Base-by-base conservation (phyloP, 2,888 invertebrate genomes). In the Lamproptera curius region DNA sequence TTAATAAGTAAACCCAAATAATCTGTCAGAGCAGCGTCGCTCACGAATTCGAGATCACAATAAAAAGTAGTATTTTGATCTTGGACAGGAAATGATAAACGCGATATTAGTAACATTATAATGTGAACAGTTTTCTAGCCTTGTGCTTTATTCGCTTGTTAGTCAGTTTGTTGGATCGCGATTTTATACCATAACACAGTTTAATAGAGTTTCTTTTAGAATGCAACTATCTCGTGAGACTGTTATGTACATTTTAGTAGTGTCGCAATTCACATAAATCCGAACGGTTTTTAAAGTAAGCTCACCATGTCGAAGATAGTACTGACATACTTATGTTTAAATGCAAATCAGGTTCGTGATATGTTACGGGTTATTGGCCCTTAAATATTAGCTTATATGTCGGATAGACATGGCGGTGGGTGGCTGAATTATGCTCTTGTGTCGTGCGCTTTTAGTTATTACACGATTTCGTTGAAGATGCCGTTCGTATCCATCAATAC, bases 91-190 rank as follows among this genome's bases (percentile, higher is more conserved):
- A 70, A 55, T 53, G 50, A 50, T 47, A 43, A 50, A 47, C 31
- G 47, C 35, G 36, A 55, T 57, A 56, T 59, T 52, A 58, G 47
- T 6, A 37, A 42, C 58, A 66, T 72, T 68, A 67, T 63, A 65
- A 69, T 67, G 63, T 59, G 64, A 65, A 71, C 67, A 64, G 62
- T 64, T 63, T 49, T 53, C 59, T 56, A 57, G 58, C 53, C 59
- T 55, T 54, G 61, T 54, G 53, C 54, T 65, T 64, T 65, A 63
- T 63, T 61, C 37, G 40, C 23, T 10, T 26, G 42, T 47, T 36
- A 31, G 26, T 2, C 9, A 0, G 17, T 14, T 2, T 10, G 14
- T 15, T 17, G 13, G 9, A 4, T 11, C 28, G 31, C 16, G n/a
- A 47, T 17, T 38, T 3, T 15, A 2, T 1, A 33, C 37, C 13